A percentile compares a stretch with the other conserved stretches of the same genome.
Conservation (phyloP, 1,140 invertebrate genomes). For the Meloidogyne floridensis region DNA sequence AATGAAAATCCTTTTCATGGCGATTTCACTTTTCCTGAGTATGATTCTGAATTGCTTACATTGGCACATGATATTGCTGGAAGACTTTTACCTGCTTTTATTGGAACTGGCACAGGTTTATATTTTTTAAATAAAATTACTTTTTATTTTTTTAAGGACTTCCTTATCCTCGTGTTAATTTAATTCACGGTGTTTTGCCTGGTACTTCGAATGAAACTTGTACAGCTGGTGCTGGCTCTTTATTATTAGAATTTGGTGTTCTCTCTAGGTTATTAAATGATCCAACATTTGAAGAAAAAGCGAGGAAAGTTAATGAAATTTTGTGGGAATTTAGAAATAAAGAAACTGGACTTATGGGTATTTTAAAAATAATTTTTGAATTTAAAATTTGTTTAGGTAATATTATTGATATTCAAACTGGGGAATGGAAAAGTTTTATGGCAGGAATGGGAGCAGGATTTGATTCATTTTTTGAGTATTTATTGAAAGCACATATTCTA, state of each 20-base stretch:
- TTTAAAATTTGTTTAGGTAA: conserved; percentile 68
- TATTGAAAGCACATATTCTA: conserved; percentile 74
- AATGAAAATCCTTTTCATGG: conserved; percentile 72
- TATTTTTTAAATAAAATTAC: conserved; percentile 24
- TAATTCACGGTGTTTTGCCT: conserved; percentile 71
- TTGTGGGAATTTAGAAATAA: conserved; percentile 72
- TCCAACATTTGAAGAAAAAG: conserved; percentile 72
- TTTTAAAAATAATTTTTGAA: conserved; percentile 29
- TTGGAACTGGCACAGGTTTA: conserved; percentile 69
- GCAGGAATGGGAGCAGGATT: conserved; percentile 74
- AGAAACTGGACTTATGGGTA: conserved; percentile 73
- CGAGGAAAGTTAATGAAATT: conserved; percentile 70
- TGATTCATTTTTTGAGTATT: conserved; percentile 76
- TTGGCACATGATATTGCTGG: conserved; percentile 73
- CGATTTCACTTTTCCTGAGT: conserved; percentile 70
- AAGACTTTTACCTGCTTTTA: conserved; percentile 73
- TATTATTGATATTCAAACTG: conserved; percentile 73
- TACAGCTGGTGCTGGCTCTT: conserved; percentile 73
- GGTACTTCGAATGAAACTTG: conserved; percentile 72
- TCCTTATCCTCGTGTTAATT: conserved; percentile 73
- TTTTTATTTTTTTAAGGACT: conserved; percentile 66
- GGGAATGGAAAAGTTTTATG: conserved; percentile 72
- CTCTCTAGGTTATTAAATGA: conserved; percentile 72
- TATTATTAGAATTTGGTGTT: conserved; percentile 74
- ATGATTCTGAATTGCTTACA: conserved; percentile 72